Evolutionary conservation across 2,888 invertebrate species (phyloP).

Genomic region (Coremacera marginata): DNA sequence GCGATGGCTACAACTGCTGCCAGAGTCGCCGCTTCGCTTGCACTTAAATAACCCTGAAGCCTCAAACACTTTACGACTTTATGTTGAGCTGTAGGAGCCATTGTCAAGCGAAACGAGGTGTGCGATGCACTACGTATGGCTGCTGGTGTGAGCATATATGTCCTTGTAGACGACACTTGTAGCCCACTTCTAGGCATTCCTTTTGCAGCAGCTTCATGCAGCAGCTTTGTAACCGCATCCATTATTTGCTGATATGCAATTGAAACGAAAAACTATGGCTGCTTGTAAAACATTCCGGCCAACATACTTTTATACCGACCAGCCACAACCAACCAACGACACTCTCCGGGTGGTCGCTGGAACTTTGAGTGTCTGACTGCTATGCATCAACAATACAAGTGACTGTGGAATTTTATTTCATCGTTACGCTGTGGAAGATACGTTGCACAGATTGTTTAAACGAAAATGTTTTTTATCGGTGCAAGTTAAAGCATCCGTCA

Average conservation of each 20-base stretch:
- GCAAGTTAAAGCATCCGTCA: too few species aligned
- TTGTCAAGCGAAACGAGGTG: background rate
- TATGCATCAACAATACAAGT: too few species aligned
- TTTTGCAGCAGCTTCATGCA: background rate
- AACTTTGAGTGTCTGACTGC: background rate
- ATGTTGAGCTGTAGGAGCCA: background rate
- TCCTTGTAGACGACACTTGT: background rate
- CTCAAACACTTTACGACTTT: background rate
- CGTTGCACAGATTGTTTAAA: background rate
- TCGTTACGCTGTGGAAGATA: background rate
- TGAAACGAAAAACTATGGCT: constrained; percentile 9
- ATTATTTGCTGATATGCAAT: constrained; percentile 9
- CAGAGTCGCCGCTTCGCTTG: background rate
- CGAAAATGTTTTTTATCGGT: too few species aligned
- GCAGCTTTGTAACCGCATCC: background rate
- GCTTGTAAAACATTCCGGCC: background rate
- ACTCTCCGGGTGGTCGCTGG: background rate
- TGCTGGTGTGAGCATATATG: background rate
- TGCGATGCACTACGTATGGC: too few species aligned
- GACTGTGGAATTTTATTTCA: background rate
- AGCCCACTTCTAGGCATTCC: background rate
- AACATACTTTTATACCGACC: background rate
- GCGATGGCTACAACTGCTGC: background rate
- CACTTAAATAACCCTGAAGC: background rate
- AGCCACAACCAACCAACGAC: background rate